Base-by-base conservation (phyloP, 2,888 invertebrate genomes). In the Hydraecia micacea region DNA sequence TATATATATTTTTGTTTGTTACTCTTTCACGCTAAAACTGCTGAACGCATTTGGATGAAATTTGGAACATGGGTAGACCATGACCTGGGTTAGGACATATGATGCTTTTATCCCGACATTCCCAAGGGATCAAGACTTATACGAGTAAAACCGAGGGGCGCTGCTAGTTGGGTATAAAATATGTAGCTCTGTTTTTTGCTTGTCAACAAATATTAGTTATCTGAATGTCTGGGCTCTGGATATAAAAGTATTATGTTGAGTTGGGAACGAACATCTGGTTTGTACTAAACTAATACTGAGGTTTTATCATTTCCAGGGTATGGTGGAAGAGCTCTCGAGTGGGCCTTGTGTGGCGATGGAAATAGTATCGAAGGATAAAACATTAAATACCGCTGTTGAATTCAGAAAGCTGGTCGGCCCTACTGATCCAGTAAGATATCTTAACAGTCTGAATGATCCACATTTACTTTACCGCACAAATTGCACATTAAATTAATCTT, bases 381-480 rank as follows among this genome's bases (percentile, higher is more conserved):
- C 93, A 52, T 91, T 97, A 49, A 97, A 98, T 86, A 97, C 97
- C 3, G 97, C 98, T 73, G 94, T 97, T 32, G 98, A 97, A 88
- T 99, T 99, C 94, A 97, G 99, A 84, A 98, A 98, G 91, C 97
- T 99, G 84, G 98, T 98, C 83, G 99, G 99, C 0, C 99, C 99
- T 3, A 97, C 97, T 86, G 99, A 99, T 97, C 98, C 99, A n/a
- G 98, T 98, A 96, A 97, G 97, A 49, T 72, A 66, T 68, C 32
- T n/a, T 67, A 5, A 60, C 13, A 58, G 11, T 62, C 5, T n/a
- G 7, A 36, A 55, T 49, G 4, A 11, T 55, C 9, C 25, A 76
- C 21, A 36, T 36, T 75, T n/a, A n/a, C 28, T 63, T 52, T 42
- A 76, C 18, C 49, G 36, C 28, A 39, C 7, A 62, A 46, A 42